These are phyloP conservation scores for Lasaia peninsularis DNA, from an alignment of 1,140 invertebrate species.

Conservation along the genomic window DNA sequence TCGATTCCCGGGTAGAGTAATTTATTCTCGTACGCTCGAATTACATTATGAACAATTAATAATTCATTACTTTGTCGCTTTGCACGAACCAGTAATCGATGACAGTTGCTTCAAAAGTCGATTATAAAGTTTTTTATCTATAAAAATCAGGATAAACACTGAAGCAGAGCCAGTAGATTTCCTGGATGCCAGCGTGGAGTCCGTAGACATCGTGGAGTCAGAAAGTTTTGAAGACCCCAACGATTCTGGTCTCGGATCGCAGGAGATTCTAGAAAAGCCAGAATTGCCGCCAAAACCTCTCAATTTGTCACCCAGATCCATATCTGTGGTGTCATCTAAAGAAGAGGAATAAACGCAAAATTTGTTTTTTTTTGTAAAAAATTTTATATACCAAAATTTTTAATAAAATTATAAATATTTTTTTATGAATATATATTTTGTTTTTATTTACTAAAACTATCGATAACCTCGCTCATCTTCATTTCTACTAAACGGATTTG, in stretches of 20 bases:
- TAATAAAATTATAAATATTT: slow-evolving; percentile 3
- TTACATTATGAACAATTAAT: too few species aligned
- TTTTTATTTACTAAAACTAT: background rate
- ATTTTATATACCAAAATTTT: slow-evolving; percentile 11
- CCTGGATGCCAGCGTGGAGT: slow-evolving; percentile 12
- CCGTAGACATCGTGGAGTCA: slow-evolving; percentile 2
- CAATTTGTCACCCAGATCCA: slow-evolving; percentile 32
- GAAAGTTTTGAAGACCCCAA: slow-evolving; percentile 12
- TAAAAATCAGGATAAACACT: background rate
- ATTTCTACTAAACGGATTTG: too few species aligned
- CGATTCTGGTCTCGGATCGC: slow-evolving; percentile 17
- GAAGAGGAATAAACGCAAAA: slow-evolving; percentile 17
- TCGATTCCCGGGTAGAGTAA: too few species aligned
- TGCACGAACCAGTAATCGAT: too few species aligned
- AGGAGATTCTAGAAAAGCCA: slow-evolving; percentile 39
- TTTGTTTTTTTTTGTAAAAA: background rate
- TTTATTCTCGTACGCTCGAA: too few species aligned
- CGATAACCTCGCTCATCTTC: too few species aligned
- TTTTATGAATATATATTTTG: background rate
- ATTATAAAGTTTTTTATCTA: background rate
- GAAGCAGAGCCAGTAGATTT: slow-evolving; percentile 7
- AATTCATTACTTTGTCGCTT: too few species aligned
- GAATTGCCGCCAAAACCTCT: slow-evolving; percentile 51
- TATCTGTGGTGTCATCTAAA: slow-evolving; percentile 22
- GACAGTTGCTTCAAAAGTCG: too few species aligned